Percentiles rank a stretch among this genome's conserved stretches.
Conservation (phyloP, 2,113 vertebrate species). For the Aplodontia rufa region DNA sequence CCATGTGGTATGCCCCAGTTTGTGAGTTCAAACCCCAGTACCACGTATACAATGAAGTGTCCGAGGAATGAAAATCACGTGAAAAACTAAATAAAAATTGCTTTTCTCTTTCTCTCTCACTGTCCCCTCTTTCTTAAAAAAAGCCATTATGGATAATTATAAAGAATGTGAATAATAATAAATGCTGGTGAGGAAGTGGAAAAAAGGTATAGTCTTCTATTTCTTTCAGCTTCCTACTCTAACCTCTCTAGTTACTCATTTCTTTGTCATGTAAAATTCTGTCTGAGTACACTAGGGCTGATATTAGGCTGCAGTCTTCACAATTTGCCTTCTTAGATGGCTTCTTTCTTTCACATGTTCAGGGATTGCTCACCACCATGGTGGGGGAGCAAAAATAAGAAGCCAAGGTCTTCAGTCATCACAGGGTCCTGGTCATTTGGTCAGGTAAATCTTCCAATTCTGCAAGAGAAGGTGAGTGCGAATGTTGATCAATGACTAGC, state of each 20-base stretch:
- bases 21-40: too few species aligned
- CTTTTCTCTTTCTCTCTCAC: too few species aligned
- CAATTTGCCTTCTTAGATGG: background rate
- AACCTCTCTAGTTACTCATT: background rate
- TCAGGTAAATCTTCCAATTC: background rate
- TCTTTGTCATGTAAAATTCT: background rate
- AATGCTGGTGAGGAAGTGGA: too few species aligned
- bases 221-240: background rate
- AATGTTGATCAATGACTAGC: background rate
- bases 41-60: too few species aligned
- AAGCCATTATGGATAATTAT: background rate
- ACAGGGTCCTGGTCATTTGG: background rate
- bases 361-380: background rate
- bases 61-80: too few species aligned
- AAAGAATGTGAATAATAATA: too few species aligned
- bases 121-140: too few species aligned
- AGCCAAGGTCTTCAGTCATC: background rate
- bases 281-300: background rate
- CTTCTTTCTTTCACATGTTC: background rate
- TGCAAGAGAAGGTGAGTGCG: background rate
- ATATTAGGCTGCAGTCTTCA: background rate
- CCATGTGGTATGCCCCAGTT: too few species aligned
- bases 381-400: background rate
- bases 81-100: too few species aligned
- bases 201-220: too few species aligned